Evolutionary conservation across 2,797 vertebrate genomes (phyloP), one percentile per base, ranked within the genome.

Genomic region (Mormyrops boulengeri): DNA sequence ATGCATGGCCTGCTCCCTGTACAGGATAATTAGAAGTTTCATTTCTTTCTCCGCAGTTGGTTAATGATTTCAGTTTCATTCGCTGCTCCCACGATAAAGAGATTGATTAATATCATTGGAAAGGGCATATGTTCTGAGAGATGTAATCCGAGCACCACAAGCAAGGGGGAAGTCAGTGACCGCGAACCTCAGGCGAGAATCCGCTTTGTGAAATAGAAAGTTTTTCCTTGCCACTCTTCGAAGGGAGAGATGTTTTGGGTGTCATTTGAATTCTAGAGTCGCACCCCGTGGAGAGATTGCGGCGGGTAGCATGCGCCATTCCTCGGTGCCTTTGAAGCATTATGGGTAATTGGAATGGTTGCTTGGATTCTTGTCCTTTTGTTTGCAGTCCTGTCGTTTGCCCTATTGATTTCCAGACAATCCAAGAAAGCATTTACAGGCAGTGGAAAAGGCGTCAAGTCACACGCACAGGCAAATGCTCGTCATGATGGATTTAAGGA

Each of bases 81-180:
- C 96, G 96, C 95, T 96, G 95, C 93, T 92, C 95, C 94, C 96
- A 96, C 97, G 97, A 98, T 98, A 97, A 96, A 98, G 95, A 96
- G 96, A 97, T 97, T 97, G 97, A 98, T 98, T 98, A 97, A 98
- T 97, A 97, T 97, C 94, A 95, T 96, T 97, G 96, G 96, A 98
- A 97, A 97, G 95, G 95, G 94, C 94, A 91, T 94, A 95, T 97
- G 96, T 96, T 97, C 95, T 96, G 96, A 97, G 95, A 92, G 94
- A 96, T 95, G 95, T 93, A 94, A 93, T 94, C 73, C 91, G 93
- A 95, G 95, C 38, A 22, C 94, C 93, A 89, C 44, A 87, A 93
- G 93, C 50, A 89, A 90, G 88, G 30, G 88, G 89, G 91, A 89
- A 94, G 90, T 91, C 88, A 89, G 91, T 90, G 90, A 88, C 57